These are phyloP conservation scores for Porites cylindrica DNA, from an alignment of 92 coral and sea anemone species.

Conservation along the genomic window DNA sequence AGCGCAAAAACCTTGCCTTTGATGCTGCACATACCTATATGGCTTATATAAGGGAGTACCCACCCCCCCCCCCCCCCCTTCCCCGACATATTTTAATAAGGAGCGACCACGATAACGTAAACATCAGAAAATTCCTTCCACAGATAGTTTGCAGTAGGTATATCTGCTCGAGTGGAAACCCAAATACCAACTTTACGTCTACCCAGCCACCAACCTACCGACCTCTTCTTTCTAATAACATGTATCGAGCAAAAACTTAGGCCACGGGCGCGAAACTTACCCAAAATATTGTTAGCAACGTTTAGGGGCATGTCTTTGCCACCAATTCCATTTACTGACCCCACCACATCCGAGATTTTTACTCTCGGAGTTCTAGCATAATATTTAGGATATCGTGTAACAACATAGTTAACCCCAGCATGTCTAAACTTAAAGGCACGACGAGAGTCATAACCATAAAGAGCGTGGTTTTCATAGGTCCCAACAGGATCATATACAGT, in stretches of 20 bases:
- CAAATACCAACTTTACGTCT: not conserved
- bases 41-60: no score
- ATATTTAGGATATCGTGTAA: no score
- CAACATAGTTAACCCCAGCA: not conserved
- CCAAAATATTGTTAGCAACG: not conserved
- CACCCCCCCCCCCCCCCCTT: no score
- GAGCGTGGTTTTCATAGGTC: not conserved
- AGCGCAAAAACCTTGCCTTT: no score
- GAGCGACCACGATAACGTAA: slow-evolving; percentile 3
- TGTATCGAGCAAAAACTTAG: slow-evolving; percentile 1
- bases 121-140: not conserved
- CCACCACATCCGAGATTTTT: not conserved
- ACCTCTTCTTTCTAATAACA: not conserved
- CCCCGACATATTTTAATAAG: not conserved
- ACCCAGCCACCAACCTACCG: not conserved
- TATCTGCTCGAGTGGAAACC: not conserved
- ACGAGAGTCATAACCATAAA: not conserved
- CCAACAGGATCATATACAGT: not conserved
- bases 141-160: not conserved
- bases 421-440: not conserved
- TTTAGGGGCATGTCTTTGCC: not conserved
- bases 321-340: slow-evolving; percentile 1
- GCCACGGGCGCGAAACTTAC: not conserved
- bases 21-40: no score
- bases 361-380: not conserved